Conservation (phyloP, 1,140 invertebrate species). For the Temnothorax nylanderi region DNA sequence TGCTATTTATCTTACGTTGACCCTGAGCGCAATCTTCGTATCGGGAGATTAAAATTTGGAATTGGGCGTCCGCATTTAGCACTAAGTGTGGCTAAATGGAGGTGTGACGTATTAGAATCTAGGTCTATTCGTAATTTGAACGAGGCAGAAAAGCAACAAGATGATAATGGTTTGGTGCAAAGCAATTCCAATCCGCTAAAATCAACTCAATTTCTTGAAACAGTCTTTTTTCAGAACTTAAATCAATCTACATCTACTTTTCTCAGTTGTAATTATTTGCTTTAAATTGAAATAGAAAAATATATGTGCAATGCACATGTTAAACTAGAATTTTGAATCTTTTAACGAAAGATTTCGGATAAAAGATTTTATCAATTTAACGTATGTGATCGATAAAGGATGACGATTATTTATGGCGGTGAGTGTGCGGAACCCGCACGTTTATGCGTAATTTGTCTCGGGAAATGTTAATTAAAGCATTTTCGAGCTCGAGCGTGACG, state of each 20-base stretch:
- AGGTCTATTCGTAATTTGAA: conserved; percentile 17
- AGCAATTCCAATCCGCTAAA: not conserved
- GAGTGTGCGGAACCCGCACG: not conserved
- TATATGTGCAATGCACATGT: not conserved
- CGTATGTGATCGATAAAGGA: conserved; percentile 23
- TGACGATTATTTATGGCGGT: conserved; percentile 45
- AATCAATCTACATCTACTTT: not conserved
- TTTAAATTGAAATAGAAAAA: not conserved
- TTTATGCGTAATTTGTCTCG: conserved; percentile 60
- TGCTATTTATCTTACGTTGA: conserved; percentile 44
- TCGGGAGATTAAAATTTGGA: conserved; percentile 45
- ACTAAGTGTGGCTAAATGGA: conserved; percentile 25
- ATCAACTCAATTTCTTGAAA: not conserved
- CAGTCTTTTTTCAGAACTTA: not conserved
- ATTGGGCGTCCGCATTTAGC: conserved; percentile 33
- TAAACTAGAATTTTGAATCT: not conserved
- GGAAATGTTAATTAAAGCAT: conserved; percentile 66
- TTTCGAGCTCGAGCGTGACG: conserved; percentile 63
- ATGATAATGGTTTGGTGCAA: not conserved
- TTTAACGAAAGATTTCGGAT: not conserved
- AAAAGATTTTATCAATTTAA: conserved; percentile 1
- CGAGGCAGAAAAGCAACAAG: not conserved
- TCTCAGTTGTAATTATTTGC: not conserved
- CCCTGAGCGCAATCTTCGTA: conserved; percentile 33
- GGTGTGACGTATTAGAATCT: conserved; percentile 14